These are phyloP conservation scores for Mythimna loreyi DNA, from an alignment of 2,888 invertebrate genomes.

Conservation along the genomic window DNA sequence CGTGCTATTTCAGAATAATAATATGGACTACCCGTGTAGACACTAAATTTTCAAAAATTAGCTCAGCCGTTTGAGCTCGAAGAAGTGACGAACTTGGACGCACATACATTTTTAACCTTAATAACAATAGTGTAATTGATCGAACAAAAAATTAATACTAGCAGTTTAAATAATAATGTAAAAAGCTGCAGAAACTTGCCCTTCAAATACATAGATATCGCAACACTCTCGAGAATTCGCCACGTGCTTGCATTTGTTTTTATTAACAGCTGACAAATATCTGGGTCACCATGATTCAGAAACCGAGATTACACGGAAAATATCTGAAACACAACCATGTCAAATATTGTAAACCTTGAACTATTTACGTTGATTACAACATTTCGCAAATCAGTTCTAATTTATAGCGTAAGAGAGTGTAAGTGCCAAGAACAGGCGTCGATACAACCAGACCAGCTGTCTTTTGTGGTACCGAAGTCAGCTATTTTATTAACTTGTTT, in stretches of 20 bases:
- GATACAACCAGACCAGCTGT: constrained; percentile 50
- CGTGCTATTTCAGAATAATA: no score
- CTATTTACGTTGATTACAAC: constrained; percentile 65
- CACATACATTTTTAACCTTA: no score
- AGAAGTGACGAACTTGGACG: no score
- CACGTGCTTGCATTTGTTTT: constrained; percentile 35
- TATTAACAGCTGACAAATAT: constrained; percentile 41
- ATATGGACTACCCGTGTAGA: no score
- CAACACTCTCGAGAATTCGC: neutral
- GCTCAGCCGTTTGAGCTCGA: no score
- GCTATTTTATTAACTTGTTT: constrained; percentile 40
- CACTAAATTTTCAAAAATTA: no score
- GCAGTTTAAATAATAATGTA: neutral
- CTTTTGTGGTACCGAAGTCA: constrained; percentile 49
- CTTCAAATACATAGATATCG: neutral
- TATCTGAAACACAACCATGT: constrained; percentile 40
- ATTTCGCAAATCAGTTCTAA: constrained; percentile 65
- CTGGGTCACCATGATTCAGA: constrained; percentile 49
- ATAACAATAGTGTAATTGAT: no score
- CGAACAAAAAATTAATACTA: no score
- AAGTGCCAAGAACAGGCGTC: constrained; percentile 63
- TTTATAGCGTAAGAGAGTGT: constrained; percentile 57
- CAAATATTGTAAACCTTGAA: constrained; percentile 63
- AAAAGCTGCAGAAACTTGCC: neutral
- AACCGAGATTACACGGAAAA: constrained; percentile 40